Evolutionary conservation across 2,888 invertebrate genomes (phyloP).

Genomic region (Habrosyne pyritoides): DNA sequence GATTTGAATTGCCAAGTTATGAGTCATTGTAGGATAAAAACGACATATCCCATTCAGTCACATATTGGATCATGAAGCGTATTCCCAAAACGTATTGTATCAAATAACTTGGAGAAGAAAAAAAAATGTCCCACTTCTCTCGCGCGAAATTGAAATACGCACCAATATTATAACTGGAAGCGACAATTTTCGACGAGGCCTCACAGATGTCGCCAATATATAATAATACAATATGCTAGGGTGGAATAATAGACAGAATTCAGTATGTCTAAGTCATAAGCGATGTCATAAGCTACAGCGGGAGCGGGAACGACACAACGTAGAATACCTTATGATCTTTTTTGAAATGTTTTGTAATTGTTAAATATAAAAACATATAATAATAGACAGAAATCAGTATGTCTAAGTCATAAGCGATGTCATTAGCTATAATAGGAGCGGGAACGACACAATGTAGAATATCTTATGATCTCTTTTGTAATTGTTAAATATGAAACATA

Average conservation of each 20-base stretch:
- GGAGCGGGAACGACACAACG: neutral
- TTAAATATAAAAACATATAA: no score
- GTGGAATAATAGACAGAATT: conserved; percentile 39
- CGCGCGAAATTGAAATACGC: conserved; percentile 40
- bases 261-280: conserved; percentile 16
- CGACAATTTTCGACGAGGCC: conserved; percentile 53
- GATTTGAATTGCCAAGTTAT: neutral
- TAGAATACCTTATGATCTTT: no score
- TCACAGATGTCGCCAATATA: conserved; percentile 56
- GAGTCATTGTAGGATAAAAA: neutral
- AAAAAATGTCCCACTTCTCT: conserved; percentile 17
- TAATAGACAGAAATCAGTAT: conserved; percentile 38
- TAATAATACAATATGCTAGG: conserved; percentile 50
- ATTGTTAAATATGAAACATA: no score
- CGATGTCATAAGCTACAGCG: neutral
- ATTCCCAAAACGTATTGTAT: neutral
- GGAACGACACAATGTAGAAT: neutral
- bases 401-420: conserved; percentile 10
- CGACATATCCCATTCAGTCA: neutral
- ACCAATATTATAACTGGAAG: conserved; percentile 34
- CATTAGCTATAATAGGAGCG: neutral
- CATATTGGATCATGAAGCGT: conserved; percentile 1
- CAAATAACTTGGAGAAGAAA: conserved; percentile 18
- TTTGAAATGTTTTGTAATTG: no score
- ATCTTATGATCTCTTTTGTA: no score